Evolutionary conservation across 2,113 vertebrate genomes (phyloP), one percentile per base, ranked within the genome.

Genomic region (Lepus americanus): DNA sequence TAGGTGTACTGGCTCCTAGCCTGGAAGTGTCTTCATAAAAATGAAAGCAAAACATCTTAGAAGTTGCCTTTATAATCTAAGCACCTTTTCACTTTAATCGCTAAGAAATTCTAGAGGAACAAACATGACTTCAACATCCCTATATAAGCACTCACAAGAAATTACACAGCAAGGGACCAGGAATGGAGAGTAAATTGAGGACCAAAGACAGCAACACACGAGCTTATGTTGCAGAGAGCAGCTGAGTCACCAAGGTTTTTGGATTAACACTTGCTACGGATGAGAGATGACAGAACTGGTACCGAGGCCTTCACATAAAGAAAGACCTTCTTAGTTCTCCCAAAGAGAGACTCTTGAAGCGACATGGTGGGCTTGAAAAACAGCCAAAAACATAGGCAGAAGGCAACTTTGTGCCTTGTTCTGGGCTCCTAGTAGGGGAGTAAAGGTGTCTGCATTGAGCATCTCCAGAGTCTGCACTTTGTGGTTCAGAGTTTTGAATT

Each of bases 21-120:
- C 17, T 39, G 22, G 89, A 92, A 87, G 22, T 11, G 72, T 77
- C 70, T 93, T 49, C 77, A 84, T 84, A 85, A 91, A 85, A 93
- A 80, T 64, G 59, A 74, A 92, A 72, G 55, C 16, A 78, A 87
- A 66, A 63, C 1, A 78, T 80, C 74, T 72, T 80, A 72, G n/a
- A 93, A 73, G 19, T 91, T 93, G 59, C 49, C 77, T 53, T 74
- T 82, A 55, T 36, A 55, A 5, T 76, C 39, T 76, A 80, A 84
- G 83, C 80, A 59, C 36, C 27, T 76, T 77, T 84, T 44, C 49
- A 69, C 67, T 23, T 9, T 31, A 39, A 72, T 39, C 17, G 14
- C 66, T 17, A 33, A 79, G 23, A 76, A 78, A 76, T 53, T 44
- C 51, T 20, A 9, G 27, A 31, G 39, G 9, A 11, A 90, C 44